phyloP scores from a whole-genome alignment of 1,140 invertebrate species.

The Scylla paramamosain region DNA sequence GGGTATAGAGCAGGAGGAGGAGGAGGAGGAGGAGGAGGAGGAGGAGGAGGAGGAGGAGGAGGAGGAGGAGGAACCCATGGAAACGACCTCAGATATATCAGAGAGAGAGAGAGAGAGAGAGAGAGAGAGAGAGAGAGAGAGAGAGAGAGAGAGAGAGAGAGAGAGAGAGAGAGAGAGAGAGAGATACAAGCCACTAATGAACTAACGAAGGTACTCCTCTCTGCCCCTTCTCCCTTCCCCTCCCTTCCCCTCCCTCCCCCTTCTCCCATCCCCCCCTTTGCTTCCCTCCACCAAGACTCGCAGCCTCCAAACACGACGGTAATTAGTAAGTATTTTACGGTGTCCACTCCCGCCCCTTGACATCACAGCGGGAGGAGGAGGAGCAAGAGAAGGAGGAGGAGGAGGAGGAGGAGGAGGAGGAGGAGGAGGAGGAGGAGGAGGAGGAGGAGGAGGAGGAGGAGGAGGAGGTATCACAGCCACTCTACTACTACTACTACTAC shows the following conservation, averaged over 20 bases:
- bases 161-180: constrained; percentile 33
- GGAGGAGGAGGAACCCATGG: background rate
- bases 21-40: constrained; percentile 29
- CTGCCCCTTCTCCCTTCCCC: background rate
- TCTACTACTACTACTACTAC: no score
- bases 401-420: background rate
- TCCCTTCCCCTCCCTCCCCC: background rate
- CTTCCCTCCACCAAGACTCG: background rate
- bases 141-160: background rate
- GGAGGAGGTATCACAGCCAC: no score
- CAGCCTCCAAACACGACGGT: background rate
- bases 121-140: constrained; percentile 25
- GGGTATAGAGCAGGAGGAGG: constrained; percentile 11
- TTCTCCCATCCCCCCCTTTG: background rate
- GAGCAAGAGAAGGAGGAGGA: background rate
- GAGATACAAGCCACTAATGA: background rate
- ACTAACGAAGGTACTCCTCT: background rate
- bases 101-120: constrained; percentile 30
- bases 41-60: background rate
- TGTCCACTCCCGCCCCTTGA: no score
- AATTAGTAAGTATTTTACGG: no score
- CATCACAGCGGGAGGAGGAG: background rate
- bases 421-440: no score
- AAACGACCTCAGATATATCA: constrained; percentile 21
- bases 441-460: no score